phyloP scores from a whole-genome alignment of 2,888 invertebrate species.

The Stenichneumon culpator region DNA sequence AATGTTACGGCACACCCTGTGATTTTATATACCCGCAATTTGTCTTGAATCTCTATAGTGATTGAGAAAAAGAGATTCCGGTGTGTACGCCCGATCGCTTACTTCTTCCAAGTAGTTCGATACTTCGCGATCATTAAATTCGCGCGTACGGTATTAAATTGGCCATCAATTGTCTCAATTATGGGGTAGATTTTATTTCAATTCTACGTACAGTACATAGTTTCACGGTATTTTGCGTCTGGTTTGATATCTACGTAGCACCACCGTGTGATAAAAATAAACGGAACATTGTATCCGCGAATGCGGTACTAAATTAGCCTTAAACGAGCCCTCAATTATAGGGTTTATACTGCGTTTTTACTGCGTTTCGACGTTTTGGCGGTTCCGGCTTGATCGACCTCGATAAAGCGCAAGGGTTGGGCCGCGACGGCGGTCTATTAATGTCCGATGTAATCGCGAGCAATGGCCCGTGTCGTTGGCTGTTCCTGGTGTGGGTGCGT shows the following conservation, averaged over 20 bases:
- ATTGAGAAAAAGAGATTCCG: constrained; percentile 22
- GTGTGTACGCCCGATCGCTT: constrained; percentile 38
- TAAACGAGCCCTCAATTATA: background rate
- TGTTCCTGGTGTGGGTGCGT: constrained; percentile 13
- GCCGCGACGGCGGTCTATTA: constrained; percentile 48
- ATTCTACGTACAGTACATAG: background rate
- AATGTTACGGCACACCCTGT: constrained; percentile 1
- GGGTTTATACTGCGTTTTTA: background rate
- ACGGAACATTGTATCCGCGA: background rate
- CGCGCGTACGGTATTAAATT: background rate
- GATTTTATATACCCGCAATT: constrained; percentile 33
- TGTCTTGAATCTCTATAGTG: constrained; percentile 27
- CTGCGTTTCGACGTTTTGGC: background rate
- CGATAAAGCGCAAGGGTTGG: background rate
- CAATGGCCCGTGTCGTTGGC: constrained; percentile 35
- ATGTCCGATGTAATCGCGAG: constrained; percentile 64
- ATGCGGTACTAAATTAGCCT: background rate
- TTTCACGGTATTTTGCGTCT: background rate
- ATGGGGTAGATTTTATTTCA: background rate
- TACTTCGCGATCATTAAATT: constrained; percentile 6
- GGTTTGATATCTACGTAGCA: background rate
- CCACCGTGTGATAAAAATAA: background rate
- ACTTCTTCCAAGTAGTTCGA: constrained; percentile 53
- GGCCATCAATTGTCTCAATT: background rate
- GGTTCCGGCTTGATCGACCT: background rate